A percentile compares a stretch with the other conserved stretches of the same genome.
These are phyloP conservation scores for Drosophila kanapiae DNA, from an alignment of 1,140 invertebrate species.

Conservation along the genomic window DNA sequence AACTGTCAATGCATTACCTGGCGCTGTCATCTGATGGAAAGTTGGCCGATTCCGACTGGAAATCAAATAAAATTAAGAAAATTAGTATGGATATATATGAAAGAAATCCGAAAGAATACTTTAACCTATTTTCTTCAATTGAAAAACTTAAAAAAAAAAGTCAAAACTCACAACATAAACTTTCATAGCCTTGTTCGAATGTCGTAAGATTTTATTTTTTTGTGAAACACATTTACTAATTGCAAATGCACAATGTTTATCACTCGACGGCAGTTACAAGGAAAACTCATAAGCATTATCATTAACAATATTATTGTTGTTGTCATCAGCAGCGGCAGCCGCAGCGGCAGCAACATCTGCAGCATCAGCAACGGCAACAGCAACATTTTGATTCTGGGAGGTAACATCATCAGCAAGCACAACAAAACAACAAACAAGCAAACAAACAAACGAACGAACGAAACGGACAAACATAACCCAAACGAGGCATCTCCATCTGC, in stretches of 20 bases:
- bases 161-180: not conserved
- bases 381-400: constrained; percentile 40
- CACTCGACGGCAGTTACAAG: constrained; percentile 69
- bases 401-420: constrained; percentile 67
- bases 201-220: constrained; percentile 12
- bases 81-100: not conserved
- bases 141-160: not conserved
- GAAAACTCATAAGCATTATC: constrained; percentile 83
- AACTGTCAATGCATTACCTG: constrained; percentile 68
- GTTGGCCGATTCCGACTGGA: constrained; percentile 22
- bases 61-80: not conserved
- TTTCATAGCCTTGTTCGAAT: not conserved
- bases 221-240: constrained; percentile 73
- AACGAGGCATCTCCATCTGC: constrained; percentile 28
- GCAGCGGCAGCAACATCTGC: constrained; percentile 50
- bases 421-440: constrained; percentile 51
- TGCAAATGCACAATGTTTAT: constrained; percentile 75
- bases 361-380: constrained; percentile 34
- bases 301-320: constrained; percentile 84
- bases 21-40: constrained; percentile 66
- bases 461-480: constrained; percentile 5
- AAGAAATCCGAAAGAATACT: not conserved
- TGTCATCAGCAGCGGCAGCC: constrained; percentile 61
- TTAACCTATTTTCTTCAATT: not conserved
- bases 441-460: constrained; percentile 20